Conservation (phyloP, 2,888 invertebrate genomes). For the Dugesia japonica region DNA sequence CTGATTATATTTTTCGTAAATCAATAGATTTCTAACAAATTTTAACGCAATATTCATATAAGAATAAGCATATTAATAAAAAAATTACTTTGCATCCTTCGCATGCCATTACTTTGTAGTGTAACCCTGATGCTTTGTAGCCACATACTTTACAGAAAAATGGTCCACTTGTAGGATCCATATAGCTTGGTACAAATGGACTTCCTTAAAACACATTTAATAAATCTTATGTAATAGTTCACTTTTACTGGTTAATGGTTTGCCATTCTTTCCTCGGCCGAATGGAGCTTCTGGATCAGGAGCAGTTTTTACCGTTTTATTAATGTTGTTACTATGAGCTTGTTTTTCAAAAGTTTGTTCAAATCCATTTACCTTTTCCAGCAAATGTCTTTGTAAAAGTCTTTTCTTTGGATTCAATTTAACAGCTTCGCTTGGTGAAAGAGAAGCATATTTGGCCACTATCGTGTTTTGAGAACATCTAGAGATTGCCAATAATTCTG, state of each 20-base stretch:
- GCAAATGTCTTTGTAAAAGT: neutral
- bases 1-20: neutral
- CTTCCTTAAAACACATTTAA: neutral
- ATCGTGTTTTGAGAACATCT: neutral
- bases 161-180: neutral
- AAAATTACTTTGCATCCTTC: neutral
- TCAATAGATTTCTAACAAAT: too few relatives aligned
- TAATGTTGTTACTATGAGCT: too few relatives aligned
- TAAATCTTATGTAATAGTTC: neutral
- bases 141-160: neutral
- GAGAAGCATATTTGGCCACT: neutral
- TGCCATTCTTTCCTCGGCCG: neutral
- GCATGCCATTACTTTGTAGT: neutral
- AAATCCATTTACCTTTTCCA: neutral
- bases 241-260: neutral
- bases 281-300: neutral
- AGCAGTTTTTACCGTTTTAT: neutral
- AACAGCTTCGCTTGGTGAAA: neutral
- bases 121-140: neutral
- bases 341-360: neutral
- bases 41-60: too few relatives aligned
- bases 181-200: neutral
- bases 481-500: neutral
- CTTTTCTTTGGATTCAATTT: neutral
- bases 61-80: too few relatives aligned